Evolutionary conservation across 2,797 vertebrate species (phyloP).

Genomic region (Thripadectes ignobilis): DNA sequence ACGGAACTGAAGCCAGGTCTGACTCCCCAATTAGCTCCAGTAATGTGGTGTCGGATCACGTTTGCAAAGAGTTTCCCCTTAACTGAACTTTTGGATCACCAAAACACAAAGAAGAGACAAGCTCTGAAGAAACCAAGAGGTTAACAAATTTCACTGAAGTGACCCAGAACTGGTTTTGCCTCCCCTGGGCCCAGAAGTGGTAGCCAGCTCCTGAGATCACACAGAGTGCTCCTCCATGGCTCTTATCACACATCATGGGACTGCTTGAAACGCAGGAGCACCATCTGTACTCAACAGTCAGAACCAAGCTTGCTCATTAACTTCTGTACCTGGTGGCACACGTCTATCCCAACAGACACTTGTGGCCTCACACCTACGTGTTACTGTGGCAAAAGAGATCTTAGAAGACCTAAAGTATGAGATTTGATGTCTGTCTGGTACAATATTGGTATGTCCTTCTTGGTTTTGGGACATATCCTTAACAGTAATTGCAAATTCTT

Average conservation of each 20-base stretch:
- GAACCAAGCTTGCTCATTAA: neutral
- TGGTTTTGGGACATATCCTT: neutral
- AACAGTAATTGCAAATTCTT: neutral
- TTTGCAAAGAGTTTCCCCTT: constrained; percentile 41
- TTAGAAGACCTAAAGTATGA: neutral
- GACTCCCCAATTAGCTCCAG: constrained; percentile 71
- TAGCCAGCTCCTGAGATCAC: neutral
- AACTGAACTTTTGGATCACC: constrained; percentile 7
- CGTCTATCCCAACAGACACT: neutral
- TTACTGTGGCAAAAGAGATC: neutral
- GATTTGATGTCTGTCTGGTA: neutral
- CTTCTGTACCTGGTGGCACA: neutral
- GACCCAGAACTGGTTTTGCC: neutral
- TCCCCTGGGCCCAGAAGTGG: neutral
- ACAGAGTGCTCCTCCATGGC: neutral
- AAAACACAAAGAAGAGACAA: neutral
- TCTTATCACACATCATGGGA: neutral
- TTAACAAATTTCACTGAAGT: neutral
- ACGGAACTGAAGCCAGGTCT: constrained; percentile 55
- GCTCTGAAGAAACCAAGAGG: neutral
- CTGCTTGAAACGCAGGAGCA: neutral
- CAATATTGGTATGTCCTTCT: neutral
- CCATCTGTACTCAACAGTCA: neutral
- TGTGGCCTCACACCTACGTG: neutral
- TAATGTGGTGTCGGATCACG: constrained; percentile 6